Base-by-base conservation (phyloP, 2,113 vertebrate species). In the Seriola aureovittata region DNA sequence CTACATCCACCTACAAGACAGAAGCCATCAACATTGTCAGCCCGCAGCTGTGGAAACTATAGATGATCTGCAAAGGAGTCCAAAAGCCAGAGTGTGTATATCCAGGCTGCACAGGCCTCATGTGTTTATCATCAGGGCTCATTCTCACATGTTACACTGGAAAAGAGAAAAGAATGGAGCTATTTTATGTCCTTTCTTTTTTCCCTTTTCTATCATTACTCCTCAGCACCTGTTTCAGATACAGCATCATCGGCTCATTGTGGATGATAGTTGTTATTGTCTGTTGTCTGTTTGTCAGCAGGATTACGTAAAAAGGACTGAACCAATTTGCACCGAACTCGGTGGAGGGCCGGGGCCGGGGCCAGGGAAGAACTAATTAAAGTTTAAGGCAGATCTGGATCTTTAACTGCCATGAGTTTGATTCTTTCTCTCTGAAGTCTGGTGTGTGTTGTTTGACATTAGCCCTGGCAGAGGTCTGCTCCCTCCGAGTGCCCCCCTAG, bases 1-100 rank as follows among this genome's bases (percentile, higher is more conserved):
- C 76, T 72, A 38, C 52, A 32, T 48, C 66, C 34, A 12, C 54
- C 21, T 29, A 16, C 46, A 40, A 60, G 42, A 58, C 36, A 85
- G 32, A 57, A 55, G 71, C 63, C n/a, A 46, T 52, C 50, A 52
- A 9, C 19, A 21, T 3, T 52, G 50, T 52, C 50, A 52, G 19
- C 8, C 14, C 19, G 8, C 21, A 66, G 62, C 40, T 60, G 57
- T 32, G 48, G 48, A 50, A 50, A 50, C 48, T 17, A 57, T 4
- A 29, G 46, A 81, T 57, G 23, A 36, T 36, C 17, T 59, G 48
- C 50, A 12, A n/a, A n/a, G 34, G 34, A 60, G n/a, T 42, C 19
- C 52, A 50, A 32, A 46, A 23, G 60, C 9, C 19, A 59, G 50
- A 46, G 25, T 14, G 32, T 67, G 55, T 25, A 46, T 25, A 11